phyloP scores from a whole-genome alignment of 2,888 invertebrate species.

The Homarus gammarus region DNA sequence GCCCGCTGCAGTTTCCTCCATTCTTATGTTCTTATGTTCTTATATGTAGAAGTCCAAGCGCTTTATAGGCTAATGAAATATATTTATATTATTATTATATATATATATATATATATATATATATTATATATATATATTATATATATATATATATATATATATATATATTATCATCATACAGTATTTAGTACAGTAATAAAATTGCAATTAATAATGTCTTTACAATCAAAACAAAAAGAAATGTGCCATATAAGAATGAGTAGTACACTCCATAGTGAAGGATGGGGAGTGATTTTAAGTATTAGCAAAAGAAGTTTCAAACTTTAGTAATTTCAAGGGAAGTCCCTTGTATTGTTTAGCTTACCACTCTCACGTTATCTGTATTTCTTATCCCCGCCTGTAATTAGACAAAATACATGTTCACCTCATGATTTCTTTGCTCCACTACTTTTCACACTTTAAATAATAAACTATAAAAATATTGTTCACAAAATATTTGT shows the following conservation, averaged over 20 bases:
- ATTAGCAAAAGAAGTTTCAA: conserved; percentile 48
- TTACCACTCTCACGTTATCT: conserved; percentile 73
- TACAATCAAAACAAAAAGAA: no score
- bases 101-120: no score
- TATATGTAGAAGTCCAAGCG: no score
- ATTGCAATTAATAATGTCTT: no score
- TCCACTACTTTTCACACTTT: conserved; percentile 3
- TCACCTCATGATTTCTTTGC: conserved; percentile 36
- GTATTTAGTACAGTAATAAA: no score
- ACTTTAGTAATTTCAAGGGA: conserved; percentile 26
- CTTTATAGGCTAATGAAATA: no score
- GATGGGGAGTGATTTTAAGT: neutral
- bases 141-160: conserved; percentile 16
- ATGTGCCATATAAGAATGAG: neutral
- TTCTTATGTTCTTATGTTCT: no score
- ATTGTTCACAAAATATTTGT: neutral
- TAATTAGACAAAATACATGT: conserved; percentile 61
- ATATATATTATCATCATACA: neutral
- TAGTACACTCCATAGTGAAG: conserved; percentile 2
- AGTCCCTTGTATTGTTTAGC: conserved; percentile 60
- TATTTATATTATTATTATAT: no score
- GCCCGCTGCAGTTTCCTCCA: no score
- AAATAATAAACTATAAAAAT: neutral
- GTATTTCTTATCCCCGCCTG: conserved; percentile 75
- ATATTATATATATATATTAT: conserved; percentile 5